A percentile compares a stretch with the other conserved stretches of the same genome.
These are phyloP conservation scores for Toxotes chatareus DNA, from an alignment of 2,113 vertebrate genomes.

Conservation along the genomic window DNA sequence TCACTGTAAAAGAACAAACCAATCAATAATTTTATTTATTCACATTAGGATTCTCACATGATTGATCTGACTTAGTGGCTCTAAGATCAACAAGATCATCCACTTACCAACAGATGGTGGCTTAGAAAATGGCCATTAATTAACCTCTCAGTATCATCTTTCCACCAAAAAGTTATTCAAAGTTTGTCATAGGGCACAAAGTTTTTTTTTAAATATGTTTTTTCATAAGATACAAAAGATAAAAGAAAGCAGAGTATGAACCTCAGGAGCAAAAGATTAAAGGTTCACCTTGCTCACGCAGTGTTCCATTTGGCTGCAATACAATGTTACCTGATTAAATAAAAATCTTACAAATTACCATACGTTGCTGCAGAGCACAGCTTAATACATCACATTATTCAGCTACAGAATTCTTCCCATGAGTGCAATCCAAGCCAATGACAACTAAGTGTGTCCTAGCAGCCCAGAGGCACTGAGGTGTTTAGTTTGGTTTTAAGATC, in stretches of 20 bases:
- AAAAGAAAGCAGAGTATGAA: conserved; percentile 28
- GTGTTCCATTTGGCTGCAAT: conserved; percentile 64
- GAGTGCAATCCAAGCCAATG: conserved; percentile 76
- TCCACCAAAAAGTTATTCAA: conserved; percentile 40
- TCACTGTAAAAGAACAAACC: conserved; percentile 20
- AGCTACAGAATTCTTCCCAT: conserved; percentile 64
- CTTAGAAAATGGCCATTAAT: conserved; percentile 46
- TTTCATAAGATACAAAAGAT: conserved; percentile 31
- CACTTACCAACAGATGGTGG: conserved; percentile 44
- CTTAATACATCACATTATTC: conserved; percentile 78
- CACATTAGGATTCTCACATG: conserved; percentile 7
- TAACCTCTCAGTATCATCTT: conserved; percentile 52
- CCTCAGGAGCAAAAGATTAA: conserved; percentile 45
- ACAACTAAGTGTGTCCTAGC: conserved; percentile 70
- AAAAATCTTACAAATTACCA: conserved; percentile 75
- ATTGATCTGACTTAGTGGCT: conserved; percentile 29
- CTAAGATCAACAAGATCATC: conserved; percentile 18
- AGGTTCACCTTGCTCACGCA: conserved; percentile 54
- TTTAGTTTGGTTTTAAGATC: conserved; percentile 67
- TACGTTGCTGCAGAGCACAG: conserved; percentile 71
- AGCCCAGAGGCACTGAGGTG: conserved; percentile 66
- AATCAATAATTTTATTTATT: conserved; percentile 35
- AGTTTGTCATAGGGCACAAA: conserved; percentile 32
- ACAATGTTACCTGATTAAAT: conserved; percentile 75
- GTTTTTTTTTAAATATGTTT: background rate